Evolutionary conservation across 2,888 invertebrate genomes (phyloP), one percentile per base, ranked within the genome.

Genomic region (Acronicta psi): DNA sequence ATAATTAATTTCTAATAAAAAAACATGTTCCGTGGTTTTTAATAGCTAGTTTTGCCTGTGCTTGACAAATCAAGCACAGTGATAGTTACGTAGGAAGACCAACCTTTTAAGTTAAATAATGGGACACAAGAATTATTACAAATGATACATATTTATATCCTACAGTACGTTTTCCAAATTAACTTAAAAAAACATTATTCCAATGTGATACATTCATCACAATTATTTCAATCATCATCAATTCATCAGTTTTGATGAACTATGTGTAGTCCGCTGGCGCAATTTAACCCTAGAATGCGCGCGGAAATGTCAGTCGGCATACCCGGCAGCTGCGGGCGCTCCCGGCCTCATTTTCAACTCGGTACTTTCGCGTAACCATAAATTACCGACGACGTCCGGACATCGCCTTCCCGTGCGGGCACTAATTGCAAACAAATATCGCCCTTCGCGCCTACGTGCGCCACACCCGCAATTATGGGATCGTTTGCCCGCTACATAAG

Each of bases 391-490:
- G 80, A 80, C 81, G 83, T 77, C 77, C 84, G 80, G 84, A 83
- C 84, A 82, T 74, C 80, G 83, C 79, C 82, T 87, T 86, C 83
- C 87, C 85, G 84, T 86, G 83, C 86, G 85, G 82, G 87, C 80
- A 78, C 83, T 88, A 90, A 89, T 90, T 89, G 88, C 88, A 80
- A 84, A 85, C 90, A 90, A 90, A 90, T 89, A 89, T 87, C 85
- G 82, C 86, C 88, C 88, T 86, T 87, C 82, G 83, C 84, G 83
- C 86, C 82, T 81, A 79, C 81, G 73, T 50, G 73, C 77, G 66
- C 69, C 58, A 75, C 79, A 81, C 82, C 82, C 64, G 80, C 81
- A 86, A 89, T 88, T 89, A 86, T 74, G 78, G 70, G 76, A 83
- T 82, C 82, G 78, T 74, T 79, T 75, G 73, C 74, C 69, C 65